phyloP scores from a whole-genome alignment of 2,888 invertebrate genomes.

The Drosophila siamana region DNA sequence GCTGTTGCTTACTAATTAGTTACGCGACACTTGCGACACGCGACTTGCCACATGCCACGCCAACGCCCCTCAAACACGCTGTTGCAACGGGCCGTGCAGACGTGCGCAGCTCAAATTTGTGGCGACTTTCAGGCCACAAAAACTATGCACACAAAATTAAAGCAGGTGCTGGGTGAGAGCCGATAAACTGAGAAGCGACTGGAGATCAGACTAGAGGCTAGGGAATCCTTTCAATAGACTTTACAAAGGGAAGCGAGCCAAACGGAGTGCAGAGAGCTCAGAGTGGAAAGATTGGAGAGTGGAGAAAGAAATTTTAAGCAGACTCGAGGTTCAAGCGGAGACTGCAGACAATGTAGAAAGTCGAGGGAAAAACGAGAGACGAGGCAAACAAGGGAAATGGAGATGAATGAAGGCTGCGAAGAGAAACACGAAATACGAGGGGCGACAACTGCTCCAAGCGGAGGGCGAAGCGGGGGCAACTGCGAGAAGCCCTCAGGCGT shows the following conservation, averaged over 20 bases:
- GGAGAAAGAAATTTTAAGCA: no score
- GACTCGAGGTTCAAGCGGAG: no score
- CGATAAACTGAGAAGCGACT: not conserved
- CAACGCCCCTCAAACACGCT: not conserved
- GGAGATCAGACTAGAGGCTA: not conserved
- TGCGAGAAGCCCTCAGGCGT: slow-evolving; percentile 34
- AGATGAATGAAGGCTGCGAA: not conserved
- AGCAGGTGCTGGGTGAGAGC: not conserved
- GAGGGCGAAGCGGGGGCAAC: not conserved
- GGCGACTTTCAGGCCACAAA: slow-evolving; percentile 5
- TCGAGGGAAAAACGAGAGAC: no score
- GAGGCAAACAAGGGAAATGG: not conserved
- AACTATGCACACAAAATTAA: not conserved
- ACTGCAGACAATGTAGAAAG: not conserved
- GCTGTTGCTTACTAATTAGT: slow-evolving; percentile 43
- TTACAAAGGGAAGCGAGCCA: no score
- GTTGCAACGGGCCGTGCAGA: not conserved
- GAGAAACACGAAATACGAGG: no score
- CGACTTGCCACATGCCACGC: slow-evolving; percentile 33
- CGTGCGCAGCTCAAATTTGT: slow-evolving; percentile 5
- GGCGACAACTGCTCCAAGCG: not conserved
- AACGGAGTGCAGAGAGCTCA: no score
- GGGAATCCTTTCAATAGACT: no score
- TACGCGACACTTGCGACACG: slow-evolving; percentile 47
- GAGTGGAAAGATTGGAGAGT: not conserved